Conservation (phyloP, 1,140 invertebrate genomes). For the Triops cancriformis region DNA sequence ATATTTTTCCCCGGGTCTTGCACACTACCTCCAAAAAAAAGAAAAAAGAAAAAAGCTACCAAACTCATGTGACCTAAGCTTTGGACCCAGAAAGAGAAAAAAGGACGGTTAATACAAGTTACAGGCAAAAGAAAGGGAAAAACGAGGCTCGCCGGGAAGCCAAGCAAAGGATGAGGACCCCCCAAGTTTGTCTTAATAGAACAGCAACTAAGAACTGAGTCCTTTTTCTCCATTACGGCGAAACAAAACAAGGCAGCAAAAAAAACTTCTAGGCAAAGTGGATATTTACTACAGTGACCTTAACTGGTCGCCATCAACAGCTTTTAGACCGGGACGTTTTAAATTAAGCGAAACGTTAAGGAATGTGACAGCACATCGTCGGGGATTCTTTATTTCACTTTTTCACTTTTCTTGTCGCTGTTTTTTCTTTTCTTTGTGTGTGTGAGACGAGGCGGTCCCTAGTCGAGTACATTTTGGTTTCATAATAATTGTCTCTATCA, state of each 20-base stretch:
- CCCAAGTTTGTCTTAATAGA: conserved; percentile 10
- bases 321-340: not conserved
- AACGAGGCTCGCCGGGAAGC: not conserved
- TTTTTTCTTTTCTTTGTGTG: too few relatives aligned
- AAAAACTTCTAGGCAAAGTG: not conserved
- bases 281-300: not conserved
- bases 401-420: too few relatives aligned
- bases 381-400: too few relatives aligned
- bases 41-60: not conserved
- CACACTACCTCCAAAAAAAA: too few relatives aligned
- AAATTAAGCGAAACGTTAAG: not conserved
- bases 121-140: not conserved
- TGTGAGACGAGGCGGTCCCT: too few relatives aligned
- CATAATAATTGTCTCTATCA: too few relatives aligned
- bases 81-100: not conserved
- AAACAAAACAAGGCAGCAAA: not conserved
- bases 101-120: not conserved
- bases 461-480: too few relatives aligned
- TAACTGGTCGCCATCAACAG: not conserved
- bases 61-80: not conserved
- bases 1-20: not conserved
- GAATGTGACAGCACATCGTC: too few relatives aligned
- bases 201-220: not conserved
- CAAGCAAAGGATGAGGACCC: not conserved
- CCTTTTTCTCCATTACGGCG: not conserved